Evolutionary conservation across 1,140 invertebrate species (phyloP).

Genomic region (Drosophila orosa): DNA sequence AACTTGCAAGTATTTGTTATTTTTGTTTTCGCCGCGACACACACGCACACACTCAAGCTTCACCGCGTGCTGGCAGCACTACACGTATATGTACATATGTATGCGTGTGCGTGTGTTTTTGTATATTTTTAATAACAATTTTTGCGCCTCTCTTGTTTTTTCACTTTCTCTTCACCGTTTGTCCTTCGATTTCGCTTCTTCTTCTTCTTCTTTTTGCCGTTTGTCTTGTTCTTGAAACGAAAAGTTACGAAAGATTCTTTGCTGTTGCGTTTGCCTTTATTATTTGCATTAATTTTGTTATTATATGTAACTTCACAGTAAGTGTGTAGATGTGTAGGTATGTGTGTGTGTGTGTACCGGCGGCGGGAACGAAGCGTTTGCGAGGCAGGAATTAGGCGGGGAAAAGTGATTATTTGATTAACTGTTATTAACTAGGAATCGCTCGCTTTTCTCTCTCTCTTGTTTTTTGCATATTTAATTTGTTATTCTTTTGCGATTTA

Average conservation of each 20-base stretch:
- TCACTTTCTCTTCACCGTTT: constrained; percentile 29
- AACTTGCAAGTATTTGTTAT: constrained; percentile 10
- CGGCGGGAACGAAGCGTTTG: constrained; percentile 13
- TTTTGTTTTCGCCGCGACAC: constrained; percentile 15
- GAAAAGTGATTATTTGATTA: constrained; percentile 7
- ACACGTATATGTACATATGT: background rate
- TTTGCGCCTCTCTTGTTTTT: constrained; percentile 20
- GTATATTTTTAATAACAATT: constrained; percentile 24
- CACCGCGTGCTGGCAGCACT: constrained; percentile 6
- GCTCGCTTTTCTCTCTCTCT: constrained; percentile 9
- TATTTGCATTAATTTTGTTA: constrained; percentile 22
- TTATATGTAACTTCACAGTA: constrained; percentile 8
- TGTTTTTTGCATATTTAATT: background rate
- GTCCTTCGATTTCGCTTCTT: constrained; percentile 37
- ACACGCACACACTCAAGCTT: constrained; percentile 2
- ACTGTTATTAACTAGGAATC: constrained; percentile 1
- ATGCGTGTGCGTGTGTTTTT: constrained; percentile 3
- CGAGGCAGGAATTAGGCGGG: constrained; percentile 3
- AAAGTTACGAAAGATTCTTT: constrained; percentile 45
- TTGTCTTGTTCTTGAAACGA: constrained; percentile 12
- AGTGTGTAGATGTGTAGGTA: background rate
- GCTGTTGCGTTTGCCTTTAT: constrained; percentile 10
- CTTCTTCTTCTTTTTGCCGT: constrained; percentile 11
- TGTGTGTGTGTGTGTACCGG: constrained; percentile 10
- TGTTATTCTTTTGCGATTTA: constrained; percentile 5